Conservation (phyloP, 35 echinoderm and acorn worm genomes). For the Amphiura filiformis region DNA sequence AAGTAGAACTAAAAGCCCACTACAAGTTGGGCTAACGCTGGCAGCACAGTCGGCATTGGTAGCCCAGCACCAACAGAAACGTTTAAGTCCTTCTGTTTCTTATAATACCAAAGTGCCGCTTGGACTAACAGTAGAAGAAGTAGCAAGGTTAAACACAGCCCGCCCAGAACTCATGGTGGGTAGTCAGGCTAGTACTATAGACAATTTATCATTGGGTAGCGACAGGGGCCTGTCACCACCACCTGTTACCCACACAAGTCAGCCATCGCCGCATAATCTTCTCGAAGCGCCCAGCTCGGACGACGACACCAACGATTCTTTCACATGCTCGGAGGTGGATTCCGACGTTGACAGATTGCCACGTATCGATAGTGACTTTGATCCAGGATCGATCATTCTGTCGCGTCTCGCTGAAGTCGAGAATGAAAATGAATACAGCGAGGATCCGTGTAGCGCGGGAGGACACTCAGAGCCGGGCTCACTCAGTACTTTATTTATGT, state of each 20-base stretch:
- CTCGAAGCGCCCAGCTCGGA: slow-evolving; percentile 74
- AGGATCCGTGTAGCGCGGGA: slow-evolving; percentile 47
- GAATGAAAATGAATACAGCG: slow-evolving; percentile 40
- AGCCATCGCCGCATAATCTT: slow-evolving; percentile 38
- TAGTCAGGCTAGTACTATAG: slow-evolving; percentile 94
- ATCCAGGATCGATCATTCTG: slow-evolving; percentile 62
- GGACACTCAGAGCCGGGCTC: slow-evolving; percentile 82
- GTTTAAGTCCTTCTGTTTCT: slow-evolving; percentile 10
- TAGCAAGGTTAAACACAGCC: slow-evolving; percentile 78
- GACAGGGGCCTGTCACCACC: background rate
- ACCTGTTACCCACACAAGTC: slow-evolving; percentile 33
- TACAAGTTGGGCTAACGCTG: background rate
- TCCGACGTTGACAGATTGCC: slow-evolving; percentile 54
- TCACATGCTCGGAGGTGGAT: slow-evolving; percentile 95
- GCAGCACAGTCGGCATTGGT: background rate
- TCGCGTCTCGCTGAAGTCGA: slow-evolving; percentile 72
- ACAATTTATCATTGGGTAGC: slow-evolving; percentile 84
- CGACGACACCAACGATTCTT: slow-evolving; percentile 92
- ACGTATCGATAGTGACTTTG: slow-evolving; percentile 29
- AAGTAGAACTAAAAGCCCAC: slow-evolving; percentile 43
- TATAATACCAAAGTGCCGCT: slow-evolving; percentile 16
- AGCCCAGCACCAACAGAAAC: slow-evolving; percentile 34
- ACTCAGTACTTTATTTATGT: slow-evolving; percentile 76
- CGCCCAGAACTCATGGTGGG: slow-evolving; percentile 81
- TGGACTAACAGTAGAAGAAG: slow-evolving; percentile 93